These are phyloP conservation scores for Chaetophractus vellerosus DNA, from an alignment of 2,797 vertebrate genomes.

Conservation along the genomic window DNA sequence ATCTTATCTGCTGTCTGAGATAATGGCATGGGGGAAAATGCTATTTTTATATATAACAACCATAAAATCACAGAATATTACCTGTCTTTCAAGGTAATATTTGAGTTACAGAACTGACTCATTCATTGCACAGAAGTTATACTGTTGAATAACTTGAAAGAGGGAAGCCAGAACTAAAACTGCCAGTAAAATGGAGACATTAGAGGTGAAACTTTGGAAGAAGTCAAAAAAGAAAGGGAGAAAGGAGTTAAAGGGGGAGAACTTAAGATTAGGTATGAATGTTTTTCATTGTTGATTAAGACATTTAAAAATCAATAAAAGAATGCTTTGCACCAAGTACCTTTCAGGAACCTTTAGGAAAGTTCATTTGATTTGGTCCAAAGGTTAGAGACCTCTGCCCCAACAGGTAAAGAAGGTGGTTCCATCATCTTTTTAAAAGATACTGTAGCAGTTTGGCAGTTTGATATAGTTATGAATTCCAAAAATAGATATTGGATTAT, in stretches of 20 bases:
- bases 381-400: conserved; percentile 77
- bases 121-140: background rate
- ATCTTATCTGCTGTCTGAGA: background rate
- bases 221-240: conserved; percentile 69
- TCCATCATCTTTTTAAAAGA: background rate
- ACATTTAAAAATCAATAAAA: conserved; percentile 85
- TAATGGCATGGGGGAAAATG: background rate
- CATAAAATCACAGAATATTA: background rate
- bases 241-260: conserved; percentile 72
- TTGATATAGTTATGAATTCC: too few species aligned
- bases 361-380: conserved; percentile 73
- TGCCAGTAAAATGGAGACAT: conserved; percentile 68
- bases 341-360: conserved; percentile 80
- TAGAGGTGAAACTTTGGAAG: conserved; percentile 76
- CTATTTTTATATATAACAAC: background rate
- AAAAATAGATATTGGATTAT: too few species aligned
- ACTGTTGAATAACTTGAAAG: conserved; percentile 33
- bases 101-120: background rate
- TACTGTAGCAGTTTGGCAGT: too few species aligned
- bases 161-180: conserved; percentile 49
- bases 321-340: conserved; percentile 79
- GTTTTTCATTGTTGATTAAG: conserved; percentile 87
- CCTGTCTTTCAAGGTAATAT: background rate
- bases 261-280: conserved; percentile 83
- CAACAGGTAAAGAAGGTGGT: conserved; percentile 49